Evolutionary conservation across 1,140 invertebrate genomes (phyloP).

Genomic region (Drosophila ogumai): DNA sequence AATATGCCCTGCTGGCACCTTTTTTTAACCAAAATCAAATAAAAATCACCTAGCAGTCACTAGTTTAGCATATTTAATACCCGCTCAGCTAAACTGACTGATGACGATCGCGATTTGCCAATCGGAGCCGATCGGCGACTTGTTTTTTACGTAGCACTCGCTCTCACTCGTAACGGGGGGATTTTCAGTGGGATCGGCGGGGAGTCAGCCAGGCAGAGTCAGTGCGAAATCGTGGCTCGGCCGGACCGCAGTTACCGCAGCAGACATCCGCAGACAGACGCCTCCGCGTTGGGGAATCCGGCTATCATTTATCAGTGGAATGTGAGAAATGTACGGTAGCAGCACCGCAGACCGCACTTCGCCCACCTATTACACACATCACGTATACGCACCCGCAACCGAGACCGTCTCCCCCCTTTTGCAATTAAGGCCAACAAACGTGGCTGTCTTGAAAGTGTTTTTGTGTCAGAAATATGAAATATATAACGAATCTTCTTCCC

Average conservation of each 20-base stretch:
- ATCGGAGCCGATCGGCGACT: slow-evolving; percentile 43
- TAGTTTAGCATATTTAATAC: slow-evolving; percentile 46
- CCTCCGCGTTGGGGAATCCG: slow-evolving; percentile 49
- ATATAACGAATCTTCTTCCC: slow-evolving; percentile 12
- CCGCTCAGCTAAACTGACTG: slow-evolving; percentile 12
- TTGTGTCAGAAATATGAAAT: slow-evolving; percentile 6
- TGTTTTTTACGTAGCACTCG: slow-evolving; percentile 25
- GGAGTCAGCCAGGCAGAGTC: slow-evolving; percentile 19
- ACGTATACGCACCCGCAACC: slow-evolving; percentile 17
- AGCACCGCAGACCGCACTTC: slow-evolving; percentile 29
- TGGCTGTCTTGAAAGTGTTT: slow-evolving; percentile 31
- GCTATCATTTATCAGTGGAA: slow-evolving; percentile 76
- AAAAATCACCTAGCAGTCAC: slow-evolving; percentile 36
- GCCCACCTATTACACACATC: slow-evolving; percentile 23
- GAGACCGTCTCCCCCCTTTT: slow-evolving; percentile 2
- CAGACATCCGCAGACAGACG: slow-evolving; percentile 35
- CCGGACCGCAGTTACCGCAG: slow-evolving; percentile 42
- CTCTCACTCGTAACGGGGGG: slow-evolving; percentile 24
- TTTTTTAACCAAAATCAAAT: slow-evolving; percentile 10
- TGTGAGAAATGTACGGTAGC: slow-evolving; percentile 43
- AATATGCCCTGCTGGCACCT: slow-evolving; percentile 11
- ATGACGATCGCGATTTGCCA: slow-evolving; percentile 45
- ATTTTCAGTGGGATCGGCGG: slow-evolving; percentile 28
- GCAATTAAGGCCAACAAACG: slow-evolving; percentile 64
- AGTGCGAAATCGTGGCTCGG: slow-evolving; percentile 70